A percentile compares a stretch with the other conserved stretches of the same genome.
phyloP scores from a whole-genome alignment of 2,113 vertebrate genomes.

The Scalopus aquaticus region DNA sequence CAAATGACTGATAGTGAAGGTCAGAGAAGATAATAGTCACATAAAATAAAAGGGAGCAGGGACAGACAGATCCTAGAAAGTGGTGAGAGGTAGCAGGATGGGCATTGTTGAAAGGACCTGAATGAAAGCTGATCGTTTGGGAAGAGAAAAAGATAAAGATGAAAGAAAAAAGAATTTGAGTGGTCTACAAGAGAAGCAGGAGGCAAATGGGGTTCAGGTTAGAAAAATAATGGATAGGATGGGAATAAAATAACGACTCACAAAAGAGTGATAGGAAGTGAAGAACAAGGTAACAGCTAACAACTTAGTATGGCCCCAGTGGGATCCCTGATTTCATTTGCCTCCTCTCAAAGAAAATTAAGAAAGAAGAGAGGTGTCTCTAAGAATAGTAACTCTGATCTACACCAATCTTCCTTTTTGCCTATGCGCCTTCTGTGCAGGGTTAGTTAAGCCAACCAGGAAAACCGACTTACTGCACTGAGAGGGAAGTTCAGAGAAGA shows the following conservation, averaged over 20 bases:
- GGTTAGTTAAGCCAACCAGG: neutral
- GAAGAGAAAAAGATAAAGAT: neutral
- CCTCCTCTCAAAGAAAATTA: neutral
- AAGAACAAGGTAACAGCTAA: neutral
- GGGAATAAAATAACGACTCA: neutral
- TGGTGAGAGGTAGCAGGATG: neutral
- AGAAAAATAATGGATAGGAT: neutral
- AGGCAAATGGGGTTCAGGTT: neutral
- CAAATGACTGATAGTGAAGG: neutral
- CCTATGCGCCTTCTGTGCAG: neutral
- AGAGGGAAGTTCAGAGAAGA: neutral
- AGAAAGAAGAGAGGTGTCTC: neutral
- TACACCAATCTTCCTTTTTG: neutral
- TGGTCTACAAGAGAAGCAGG: neutral
- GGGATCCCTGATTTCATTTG: neutral
- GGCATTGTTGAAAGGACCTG: neutral
- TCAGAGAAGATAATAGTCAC: neutral
- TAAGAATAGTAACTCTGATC: neutral
- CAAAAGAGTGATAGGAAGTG: neutral
- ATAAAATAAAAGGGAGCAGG: neutral
- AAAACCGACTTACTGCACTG: neutral
- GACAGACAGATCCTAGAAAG: neutral
- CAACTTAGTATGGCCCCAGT: neutral
- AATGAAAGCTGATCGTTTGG: neutral
- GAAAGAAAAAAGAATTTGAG: neutral